Conservation (phyloP, 1,140 invertebrate species). For the Brachionus plicatilis region DNA sequence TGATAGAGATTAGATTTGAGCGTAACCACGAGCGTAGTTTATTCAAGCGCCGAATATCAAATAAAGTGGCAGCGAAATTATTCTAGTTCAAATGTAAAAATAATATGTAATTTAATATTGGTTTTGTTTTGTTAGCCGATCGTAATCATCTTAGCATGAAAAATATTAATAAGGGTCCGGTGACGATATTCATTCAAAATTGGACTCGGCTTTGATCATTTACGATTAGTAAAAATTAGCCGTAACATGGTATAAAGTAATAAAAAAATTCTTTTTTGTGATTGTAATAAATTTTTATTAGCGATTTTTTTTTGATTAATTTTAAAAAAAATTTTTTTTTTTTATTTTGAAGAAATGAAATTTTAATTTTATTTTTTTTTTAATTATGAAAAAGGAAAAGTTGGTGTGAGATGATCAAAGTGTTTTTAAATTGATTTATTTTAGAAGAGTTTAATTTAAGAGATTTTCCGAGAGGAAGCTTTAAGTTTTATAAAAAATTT, state of each 20-base stretch:
- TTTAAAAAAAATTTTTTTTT: no score
- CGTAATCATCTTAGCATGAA: constrained; percentile 25
- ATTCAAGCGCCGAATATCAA: not conserved
- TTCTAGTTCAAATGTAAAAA: not conserved
- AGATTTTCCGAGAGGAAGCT: no score
- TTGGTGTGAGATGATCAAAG: no score
- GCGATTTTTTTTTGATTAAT: no score
- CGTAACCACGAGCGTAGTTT: not conserved
- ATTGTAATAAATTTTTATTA: no score
- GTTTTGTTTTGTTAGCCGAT: not conserved
- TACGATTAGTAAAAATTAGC: not conserved
- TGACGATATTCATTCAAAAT: not conserved
- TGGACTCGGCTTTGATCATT: not conserved
- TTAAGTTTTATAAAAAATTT: no score
- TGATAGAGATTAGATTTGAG: not conserved
- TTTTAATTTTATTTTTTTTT: no score
- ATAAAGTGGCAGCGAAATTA: not conserved
- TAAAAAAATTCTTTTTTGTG: not conserved
- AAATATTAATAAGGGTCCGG: not conserved
- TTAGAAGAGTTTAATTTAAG: no score
- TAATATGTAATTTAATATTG: constrained; percentile 35
- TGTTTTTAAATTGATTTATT: no score
- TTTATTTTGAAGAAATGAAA: no score
- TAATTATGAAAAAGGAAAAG: no score
- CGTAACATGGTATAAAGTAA: not conserved